Conservation (phyloP, 2,888 invertebrate genomes). For the Cantharis rufa region DNA sequence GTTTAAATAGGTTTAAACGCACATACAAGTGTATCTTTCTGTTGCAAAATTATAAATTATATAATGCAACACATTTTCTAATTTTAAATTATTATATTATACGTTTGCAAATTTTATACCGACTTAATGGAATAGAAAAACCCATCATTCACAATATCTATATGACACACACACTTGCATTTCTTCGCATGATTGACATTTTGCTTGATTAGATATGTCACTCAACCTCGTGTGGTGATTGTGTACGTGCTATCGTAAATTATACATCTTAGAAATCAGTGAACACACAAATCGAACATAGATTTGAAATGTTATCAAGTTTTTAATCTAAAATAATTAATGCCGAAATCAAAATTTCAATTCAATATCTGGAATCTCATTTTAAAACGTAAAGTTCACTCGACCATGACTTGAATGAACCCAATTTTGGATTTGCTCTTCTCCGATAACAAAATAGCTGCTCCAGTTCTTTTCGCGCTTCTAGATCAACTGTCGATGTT, state of each 20-base stretch:
- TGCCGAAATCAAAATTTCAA: not conserved
- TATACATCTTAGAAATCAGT: not conserved
- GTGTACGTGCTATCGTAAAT: not conserved
- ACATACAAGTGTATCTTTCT: not conserved
- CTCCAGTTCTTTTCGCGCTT: not conserved
- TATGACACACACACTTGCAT: not conserved
- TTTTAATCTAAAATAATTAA: not conserved
- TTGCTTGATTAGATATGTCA: constrained; percentile 1
- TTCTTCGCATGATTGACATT: not conserved
- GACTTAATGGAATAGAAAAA: not conserved
- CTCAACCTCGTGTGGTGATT: not conserved
- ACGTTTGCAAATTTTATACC: not conserved
- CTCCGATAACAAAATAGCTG: not conserved
- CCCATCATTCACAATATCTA: not conserved
- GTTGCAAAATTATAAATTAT: not conserved
- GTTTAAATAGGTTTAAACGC: not conserved
- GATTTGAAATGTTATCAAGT: not conserved
- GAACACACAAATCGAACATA: not conserved
- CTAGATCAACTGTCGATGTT: not conserved
- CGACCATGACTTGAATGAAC: not conserved
- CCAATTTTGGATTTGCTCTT: not conserved
- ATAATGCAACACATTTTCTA: too few species aligned
- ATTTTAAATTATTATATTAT: not conserved
- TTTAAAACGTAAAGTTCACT: not conserved
- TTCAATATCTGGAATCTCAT: not conserved